Percentiles rank a stretch among this genome's conserved stretches.
phyloP scores from a whole-genome alignment of 30 jellyfish, hydroid and myxozoan genomes.

The Pseudorhiza aurosa region DNA sequence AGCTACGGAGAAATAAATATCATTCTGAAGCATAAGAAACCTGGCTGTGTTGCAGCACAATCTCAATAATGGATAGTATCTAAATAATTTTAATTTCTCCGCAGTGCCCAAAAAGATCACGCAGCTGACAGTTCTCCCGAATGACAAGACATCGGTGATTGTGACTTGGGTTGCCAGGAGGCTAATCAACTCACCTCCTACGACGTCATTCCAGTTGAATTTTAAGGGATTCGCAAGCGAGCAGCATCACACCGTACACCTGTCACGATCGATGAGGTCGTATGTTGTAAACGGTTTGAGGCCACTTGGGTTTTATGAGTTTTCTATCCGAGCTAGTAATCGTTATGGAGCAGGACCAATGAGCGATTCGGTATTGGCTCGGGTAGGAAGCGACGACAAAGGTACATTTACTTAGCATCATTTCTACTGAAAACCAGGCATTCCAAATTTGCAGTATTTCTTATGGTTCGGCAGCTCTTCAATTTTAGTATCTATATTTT shows the following conservation, averaged over 20 bases:
- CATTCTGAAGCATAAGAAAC: too few relatives aligned
- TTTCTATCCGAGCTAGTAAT: slow-evolving; percentile 2
- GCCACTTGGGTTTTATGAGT: slow-evolving; percentile 25
- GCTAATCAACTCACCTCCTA: slow-evolving; percentile 16
- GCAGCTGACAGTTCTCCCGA: neutral
- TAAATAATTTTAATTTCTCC: neutral
- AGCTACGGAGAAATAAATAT: too few relatives aligned
- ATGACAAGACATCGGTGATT: neutral
- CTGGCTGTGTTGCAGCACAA: too few relatives aligned
- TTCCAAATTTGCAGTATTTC: neutral
- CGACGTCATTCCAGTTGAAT: slow-evolving; percentile 4
- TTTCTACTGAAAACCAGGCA: neutral
- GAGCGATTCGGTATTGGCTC: slow-evolving; percentile 23
- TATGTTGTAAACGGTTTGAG: neutral
- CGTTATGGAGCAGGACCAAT: slow-evolving; percentile 10
- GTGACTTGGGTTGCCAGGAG: slow-evolving; percentile 26
- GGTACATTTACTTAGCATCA: too few relatives aligned
- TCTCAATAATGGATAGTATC: too few relatives aligned
- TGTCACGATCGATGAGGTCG: neutral
- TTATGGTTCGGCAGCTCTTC: too few relatives aligned
- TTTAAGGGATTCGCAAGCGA: neutral
- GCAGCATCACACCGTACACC: neutral
- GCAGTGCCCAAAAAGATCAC: slow-evolving; percentile 35
- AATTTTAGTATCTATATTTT: too few relatives aligned
- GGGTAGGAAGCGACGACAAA: neutral